These are phyloP conservation scores for Drosophila athabasca DNA, from an alignment of 1,140 invertebrate species.

Conservation along the genomic window DNA sequence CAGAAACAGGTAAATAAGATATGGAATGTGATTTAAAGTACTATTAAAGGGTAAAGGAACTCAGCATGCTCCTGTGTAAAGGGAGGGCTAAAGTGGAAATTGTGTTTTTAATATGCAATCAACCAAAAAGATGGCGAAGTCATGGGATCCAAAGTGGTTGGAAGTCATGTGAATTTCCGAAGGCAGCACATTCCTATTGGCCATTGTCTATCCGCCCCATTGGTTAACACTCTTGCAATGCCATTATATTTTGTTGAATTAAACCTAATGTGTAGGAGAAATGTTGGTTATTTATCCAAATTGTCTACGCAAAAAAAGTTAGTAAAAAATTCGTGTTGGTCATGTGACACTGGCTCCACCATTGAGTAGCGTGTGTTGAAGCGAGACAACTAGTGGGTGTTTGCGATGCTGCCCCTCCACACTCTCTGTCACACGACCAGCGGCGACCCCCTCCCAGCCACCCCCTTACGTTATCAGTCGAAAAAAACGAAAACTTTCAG, in stretches of 20 bases:
- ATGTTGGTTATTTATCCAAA: conserved; percentile 24
- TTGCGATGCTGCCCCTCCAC: conserved; percentile 35
- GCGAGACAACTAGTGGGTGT: conserved; percentile 57
- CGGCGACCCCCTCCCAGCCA: conserved; percentile 24
- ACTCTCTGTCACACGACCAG: conserved; percentile 69
- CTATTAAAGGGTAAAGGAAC: neutral
- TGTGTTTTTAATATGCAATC: neutral
- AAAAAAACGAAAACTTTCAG: conserved; percentile 41
- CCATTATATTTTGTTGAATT: too few relatives aligned
- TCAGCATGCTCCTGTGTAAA: neutral
- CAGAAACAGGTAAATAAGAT: conserved; percentile 95
- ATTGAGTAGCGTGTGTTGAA: conserved; percentile 46
- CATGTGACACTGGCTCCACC: conserved; percentile 70
- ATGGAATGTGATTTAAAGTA: conserved; percentile 1
- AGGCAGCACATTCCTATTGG: conserved; percentile 1
- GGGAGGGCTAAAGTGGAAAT: neutral
- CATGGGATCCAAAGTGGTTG: conserved; percentile 66
- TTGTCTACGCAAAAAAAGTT: conserved; percentile 51
- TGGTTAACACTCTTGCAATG: neutral
- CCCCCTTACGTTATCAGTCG: conserved; percentile 40
- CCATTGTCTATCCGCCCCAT: neutral
- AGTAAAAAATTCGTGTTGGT: conserved; percentile 62
- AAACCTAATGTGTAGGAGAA: too few relatives aligned
- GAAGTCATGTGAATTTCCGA: conserved; percentile 73
- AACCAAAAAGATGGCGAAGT: conserved; percentile 69